A percentile compares a stretch with the other conserved stretches of the same genome.
Conservation (phyloP, 2,888 invertebrate species). For the Agrotis exclamationis region DNA sequence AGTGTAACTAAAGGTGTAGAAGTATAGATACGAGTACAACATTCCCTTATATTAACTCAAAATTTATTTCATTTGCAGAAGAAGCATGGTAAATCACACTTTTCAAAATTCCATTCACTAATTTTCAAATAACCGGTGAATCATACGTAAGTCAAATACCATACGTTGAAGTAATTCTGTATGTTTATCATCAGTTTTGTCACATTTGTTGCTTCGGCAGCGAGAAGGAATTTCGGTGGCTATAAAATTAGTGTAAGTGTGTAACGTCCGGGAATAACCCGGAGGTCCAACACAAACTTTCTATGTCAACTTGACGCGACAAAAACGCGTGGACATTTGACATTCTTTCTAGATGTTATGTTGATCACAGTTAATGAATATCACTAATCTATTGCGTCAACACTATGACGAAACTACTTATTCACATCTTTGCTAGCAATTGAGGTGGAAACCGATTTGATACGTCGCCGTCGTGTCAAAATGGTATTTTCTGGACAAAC, state of each 20-base stretch:
- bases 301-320: conserved; percentile 73
- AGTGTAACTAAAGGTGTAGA: not conserved
- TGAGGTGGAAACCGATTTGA: not conserved
- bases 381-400: conserved; percentile 2
- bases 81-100: conserved; percentile 4
- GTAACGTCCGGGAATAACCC: conserved; percentile 79
- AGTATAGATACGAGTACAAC: not conserved
- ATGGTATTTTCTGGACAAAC: conserved; percentile 20
- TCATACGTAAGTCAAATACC: conserved; percentile 32
- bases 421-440: conserved; percentile 5
- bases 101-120: conserved; percentile 2
- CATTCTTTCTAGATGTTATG: conserved; percentile 60
- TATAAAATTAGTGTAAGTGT: conserved; percentile 85
- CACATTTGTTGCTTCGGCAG: conserved; percentile 65
- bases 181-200: conserved; percentile 58
- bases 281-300: conserved; percentile 76
- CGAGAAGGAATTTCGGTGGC: conserved; percentile 80
- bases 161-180: conserved; percentile 33
- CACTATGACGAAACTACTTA: not conserved
- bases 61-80: not conserved
- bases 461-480: conserved; percentile 12
- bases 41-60: not conserved
- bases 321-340: conserved; percentile 64
- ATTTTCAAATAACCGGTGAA: conserved; percentile 24
- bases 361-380: conserved; percentile 25